Percentiles rank a stretch among this genome's conserved stretches.
These are phyloP conservation scores for Reticulitermes lucifugus DNA, from an alignment of 2,888 invertebrate species.

Conservation along the genomic window DNA sequence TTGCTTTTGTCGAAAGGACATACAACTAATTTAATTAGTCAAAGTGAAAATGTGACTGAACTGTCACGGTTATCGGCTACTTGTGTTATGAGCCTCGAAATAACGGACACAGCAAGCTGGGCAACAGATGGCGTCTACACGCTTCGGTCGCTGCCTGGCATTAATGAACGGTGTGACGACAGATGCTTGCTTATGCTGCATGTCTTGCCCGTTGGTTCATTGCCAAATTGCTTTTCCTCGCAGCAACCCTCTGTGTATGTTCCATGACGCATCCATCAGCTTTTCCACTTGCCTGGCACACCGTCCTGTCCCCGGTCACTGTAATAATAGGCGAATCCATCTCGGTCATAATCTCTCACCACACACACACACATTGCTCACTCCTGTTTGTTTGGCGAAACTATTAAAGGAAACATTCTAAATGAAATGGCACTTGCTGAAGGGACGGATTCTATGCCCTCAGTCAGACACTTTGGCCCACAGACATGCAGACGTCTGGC, in stretches of 20 bases:
- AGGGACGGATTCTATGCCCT: neutral
- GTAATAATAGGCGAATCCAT: slow-evolving; percentile 8
- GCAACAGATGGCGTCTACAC: neutral
- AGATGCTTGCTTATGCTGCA: slow-evolving; percentile 13
- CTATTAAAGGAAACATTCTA: neutral
- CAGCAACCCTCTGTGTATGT: neutral
- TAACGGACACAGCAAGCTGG: neutral
- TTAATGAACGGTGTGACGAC: slow-evolving; percentile 12
- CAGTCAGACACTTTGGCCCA: too few species aligned
- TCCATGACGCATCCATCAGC: neutral
- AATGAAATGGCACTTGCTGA: neutral
- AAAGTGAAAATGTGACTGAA: neutral
- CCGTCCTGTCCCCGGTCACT: neutral
- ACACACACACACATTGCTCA: neutral
- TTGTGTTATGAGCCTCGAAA: slow-evolving; percentile 2
- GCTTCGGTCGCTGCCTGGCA: slow-evolving; percentile 1
- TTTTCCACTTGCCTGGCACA: neutral
- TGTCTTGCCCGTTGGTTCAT: slow-evolving; percentile 6
- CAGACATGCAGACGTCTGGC: neutral
- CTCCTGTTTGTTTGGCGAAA: neutral
- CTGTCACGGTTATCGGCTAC: neutral
- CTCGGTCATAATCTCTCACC: neutral
- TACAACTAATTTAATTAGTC: neutral
- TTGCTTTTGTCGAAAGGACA: neutral
- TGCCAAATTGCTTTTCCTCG: slow-evolving; percentile 13